phyloP scores from a whole-genome alignment of 2,888 invertebrate species.

The Parascotia fuliginaria region DNA sequence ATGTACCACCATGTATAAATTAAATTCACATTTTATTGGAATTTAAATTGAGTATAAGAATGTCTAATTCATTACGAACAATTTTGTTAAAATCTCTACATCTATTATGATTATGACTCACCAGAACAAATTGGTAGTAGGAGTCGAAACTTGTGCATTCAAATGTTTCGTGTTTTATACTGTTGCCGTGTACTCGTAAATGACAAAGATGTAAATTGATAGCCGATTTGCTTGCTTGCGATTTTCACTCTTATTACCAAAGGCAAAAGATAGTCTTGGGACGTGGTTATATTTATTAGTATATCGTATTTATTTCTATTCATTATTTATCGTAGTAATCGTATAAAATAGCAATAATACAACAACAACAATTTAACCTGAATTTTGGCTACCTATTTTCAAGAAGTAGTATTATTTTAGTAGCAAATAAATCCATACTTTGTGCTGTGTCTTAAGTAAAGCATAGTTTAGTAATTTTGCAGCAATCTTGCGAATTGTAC shows the following conservation, averaged over 20 bases:
- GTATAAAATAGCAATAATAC: neutral
- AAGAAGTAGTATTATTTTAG: neutral
- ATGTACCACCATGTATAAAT: no score
- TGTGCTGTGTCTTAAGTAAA: conserved; percentile 31
- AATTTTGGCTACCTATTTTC: no score
- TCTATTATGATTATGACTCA: no score
- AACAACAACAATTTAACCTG: no score
- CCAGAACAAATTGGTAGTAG: no score
- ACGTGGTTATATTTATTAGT: conserved; percentile 20
- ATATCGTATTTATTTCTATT: conserved; percentile 4
- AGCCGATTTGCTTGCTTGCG: conserved; percentile 20
- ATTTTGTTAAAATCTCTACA: neutral
- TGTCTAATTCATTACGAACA: neutral
- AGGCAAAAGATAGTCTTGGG: conserved; percentile 16
- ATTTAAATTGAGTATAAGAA: neutral
- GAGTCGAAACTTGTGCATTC: conserved; percentile 24
- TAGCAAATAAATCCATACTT: neutral
- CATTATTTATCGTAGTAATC: conserved; percentile 1
- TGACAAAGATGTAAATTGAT: conserved; percentile 41
- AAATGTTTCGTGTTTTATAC: conserved; percentile 29
- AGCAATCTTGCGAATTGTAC: conserved; percentile 47
- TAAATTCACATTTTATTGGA: neutral
- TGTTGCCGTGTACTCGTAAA: conserved; percentile 38
- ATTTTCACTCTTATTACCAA: conserved; percentile 21
- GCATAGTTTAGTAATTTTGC: conserved; percentile 42